These are phyloP conservation scores for Ginglymostoma cirratum DNA, from an alignment of 2,113 vertebrate species.

Conservation along the genomic window DNA sequence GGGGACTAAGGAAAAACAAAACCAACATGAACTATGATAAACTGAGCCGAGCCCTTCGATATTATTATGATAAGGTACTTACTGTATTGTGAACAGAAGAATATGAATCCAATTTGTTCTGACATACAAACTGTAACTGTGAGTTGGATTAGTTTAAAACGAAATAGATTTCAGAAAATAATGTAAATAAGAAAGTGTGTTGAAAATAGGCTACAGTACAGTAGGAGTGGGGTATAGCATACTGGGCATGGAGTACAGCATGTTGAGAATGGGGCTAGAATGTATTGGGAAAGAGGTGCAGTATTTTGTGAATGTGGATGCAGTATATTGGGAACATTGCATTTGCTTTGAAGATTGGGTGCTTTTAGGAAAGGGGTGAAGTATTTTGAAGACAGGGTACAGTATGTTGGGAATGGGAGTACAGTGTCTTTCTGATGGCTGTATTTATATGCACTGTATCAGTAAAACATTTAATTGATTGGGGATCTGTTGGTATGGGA, in stretches of 20 bases:
- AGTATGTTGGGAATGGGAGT: neutral
- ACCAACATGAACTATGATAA: conserved; percentile 98
- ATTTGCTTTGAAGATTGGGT: neutral
- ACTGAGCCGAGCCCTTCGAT: conserved; percentile 88
- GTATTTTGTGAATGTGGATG: neutral
- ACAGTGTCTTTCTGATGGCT: neutral
- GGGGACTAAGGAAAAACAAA: conserved; percentile 95
- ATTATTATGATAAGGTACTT: conserved; percentile 92
- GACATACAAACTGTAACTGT: neutral
- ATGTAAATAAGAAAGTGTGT: neutral
- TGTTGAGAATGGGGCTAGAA: neutral
- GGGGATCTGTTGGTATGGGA: neutral
- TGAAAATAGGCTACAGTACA: neutral
- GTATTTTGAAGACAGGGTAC: too few relatives aligned
- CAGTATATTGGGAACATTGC: neutral
- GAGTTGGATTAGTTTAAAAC: neutral
- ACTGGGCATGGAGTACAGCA: neutral
- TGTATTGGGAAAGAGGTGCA: neutral
- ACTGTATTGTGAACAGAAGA: neutral
- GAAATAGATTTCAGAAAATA: neutral
- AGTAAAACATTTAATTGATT: neutral
- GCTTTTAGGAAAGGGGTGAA: neutral
- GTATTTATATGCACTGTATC: too few relatives aligned
- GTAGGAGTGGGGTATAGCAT: neutral
- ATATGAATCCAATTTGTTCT: neutral